A percentile compares a stretch with the other conserved stretches of the same genome.
Evolutionary conservation across 2,113 vertebrate species (phyloP).

Genomic region (Malurus alboscapulatus): DNA sequence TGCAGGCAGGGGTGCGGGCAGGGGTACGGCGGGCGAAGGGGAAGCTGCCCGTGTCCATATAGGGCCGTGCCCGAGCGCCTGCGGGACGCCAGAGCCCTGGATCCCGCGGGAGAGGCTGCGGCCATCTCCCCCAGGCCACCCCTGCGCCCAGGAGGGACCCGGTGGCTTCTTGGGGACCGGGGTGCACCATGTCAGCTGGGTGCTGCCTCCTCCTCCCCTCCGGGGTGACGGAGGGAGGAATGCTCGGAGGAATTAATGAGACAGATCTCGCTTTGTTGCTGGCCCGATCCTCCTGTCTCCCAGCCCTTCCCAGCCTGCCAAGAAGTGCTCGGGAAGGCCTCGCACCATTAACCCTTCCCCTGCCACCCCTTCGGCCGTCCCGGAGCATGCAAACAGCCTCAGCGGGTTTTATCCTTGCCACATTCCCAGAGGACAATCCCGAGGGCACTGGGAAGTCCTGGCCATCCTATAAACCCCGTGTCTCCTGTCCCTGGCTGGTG

Average conservation of each 20-base stretch:
- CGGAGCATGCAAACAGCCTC: not conserved
- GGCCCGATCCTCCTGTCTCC: constrained; percentile 46
- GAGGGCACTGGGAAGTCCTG: not conserved
- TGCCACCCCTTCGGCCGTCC: not conserved
- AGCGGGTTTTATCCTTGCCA: not conserved
- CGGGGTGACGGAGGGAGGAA: constrained; percentile 15
- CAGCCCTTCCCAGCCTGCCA: constrained; percentile 47
- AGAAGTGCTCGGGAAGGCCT: constrained; percentile 49
- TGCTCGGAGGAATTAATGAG: constrained; percentile 58
- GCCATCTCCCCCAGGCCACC: not conserved
- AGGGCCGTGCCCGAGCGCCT: not conserved
- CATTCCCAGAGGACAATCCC: not conserved
- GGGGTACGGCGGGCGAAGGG: not conserved
- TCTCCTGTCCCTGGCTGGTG: not conserved
- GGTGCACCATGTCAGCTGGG: not conserved
- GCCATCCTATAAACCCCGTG: not conserved
- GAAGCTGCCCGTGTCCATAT: not conserved
- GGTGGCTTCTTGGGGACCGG: not conserved
- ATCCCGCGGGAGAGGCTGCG: not conserved
- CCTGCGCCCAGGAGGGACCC: not conserved
- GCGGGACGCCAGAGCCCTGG: not conserved
- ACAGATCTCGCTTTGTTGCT: constrained; percentile 69
- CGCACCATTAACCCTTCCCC: constrained; percentile 32
- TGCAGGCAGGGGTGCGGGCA: not conserved
- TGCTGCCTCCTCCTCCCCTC: constrained; percentile 28